Base-by-base conservation (phyloP, 2,113 vertebrate species). In the Megaceryle maxima region DNA sequence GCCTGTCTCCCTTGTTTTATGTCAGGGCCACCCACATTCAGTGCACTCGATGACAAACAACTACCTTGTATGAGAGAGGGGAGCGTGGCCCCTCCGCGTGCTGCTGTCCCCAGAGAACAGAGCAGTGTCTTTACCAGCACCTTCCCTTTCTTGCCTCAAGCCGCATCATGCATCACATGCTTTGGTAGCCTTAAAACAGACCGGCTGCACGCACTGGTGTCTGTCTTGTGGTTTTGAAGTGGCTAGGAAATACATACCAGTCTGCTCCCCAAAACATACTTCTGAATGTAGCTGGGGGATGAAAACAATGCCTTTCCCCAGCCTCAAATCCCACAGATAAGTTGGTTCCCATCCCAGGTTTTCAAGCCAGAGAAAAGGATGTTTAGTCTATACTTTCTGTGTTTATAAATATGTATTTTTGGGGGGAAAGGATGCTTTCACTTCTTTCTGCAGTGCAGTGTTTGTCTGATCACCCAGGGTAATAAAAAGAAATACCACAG, bases 1-100 rank as follows among this genome's bases (percentile, higher is more conserved):
- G 92, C 80, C 95, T 96, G 94, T 88, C 94, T 97, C 94, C 97
- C 91, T 91, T 95, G 78, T 78, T 97, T 96, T 86, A 86, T 87
- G 88, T 96, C 96, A 97, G 90, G 67, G 91, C 22, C 63, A 88
- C 89, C 80, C 44, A 46, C 44, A 46, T 53, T 88, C 75, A 84
- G 96, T 90, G 78, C 77, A 83, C 74, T 81, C 62, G 15, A 90
- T 15, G 91, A 88, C 96, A 96, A 97, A 91, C 91, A 95, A 29
- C 53, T 22, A 74, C 73, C 28, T 76, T 19, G 18, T 20, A 46
- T 87, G 85, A 89, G 83, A 83, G 76, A 81, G 39, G 37, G 50
- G 29, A 44, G 77, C 56, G 33, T 8, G 82, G 70, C 37, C 66
- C 81, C 91, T 87, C 39, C 8, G 78, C 28, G 9, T 87, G 68